Conservation (phyloP, 2,888 invertebrate genomes). For the Agrilus mali region DNA sequence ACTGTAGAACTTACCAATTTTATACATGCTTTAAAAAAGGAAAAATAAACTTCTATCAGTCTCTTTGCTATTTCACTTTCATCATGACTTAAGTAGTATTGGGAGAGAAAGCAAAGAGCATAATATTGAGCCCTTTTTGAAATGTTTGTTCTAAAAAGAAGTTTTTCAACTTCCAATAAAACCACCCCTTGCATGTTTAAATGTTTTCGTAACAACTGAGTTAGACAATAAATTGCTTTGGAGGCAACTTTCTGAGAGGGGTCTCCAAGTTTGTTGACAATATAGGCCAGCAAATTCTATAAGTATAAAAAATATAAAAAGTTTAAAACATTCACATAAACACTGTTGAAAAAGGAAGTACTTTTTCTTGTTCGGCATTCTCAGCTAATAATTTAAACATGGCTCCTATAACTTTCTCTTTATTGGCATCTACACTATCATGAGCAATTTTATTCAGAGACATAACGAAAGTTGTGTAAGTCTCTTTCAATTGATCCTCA, state of each 20-base stretch:
- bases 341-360: conserved; percentile 21
- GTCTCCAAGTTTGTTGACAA: conserved; percentile 95
- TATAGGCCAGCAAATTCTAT: conserved; percentile 58
- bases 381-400: conserved; percentile 63
- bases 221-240: conserved; percentile 74
- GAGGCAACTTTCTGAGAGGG: conserved; percentile 80
- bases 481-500: conserved; percentile 75
- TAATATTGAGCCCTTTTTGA: conserved; percentile 82
- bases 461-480: conserved; percentile 50
- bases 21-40: conserved; percentile 86
- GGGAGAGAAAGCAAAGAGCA: conserved; percentile 81
- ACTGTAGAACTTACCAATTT: conserved; percentile 46
- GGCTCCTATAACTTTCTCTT: conserved; percentile 64
- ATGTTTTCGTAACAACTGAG: conserved; percentile 69
- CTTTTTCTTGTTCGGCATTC: conserved; percentile 78
- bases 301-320: conserved; percentile 8
- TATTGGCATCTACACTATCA: conserved; percentile 67
- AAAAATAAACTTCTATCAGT: conserved; percentile 84
- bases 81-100: conserved; percentile 63
- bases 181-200: conserved; percentile 88
- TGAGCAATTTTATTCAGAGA: conserved; percentile 61
- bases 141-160: conserved; percentile 77
- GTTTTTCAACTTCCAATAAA: conserved; percentile 75
- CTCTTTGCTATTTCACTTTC: conserved; percentile 67
- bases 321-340: background rate